phyloP scores from a whole-genome alignment of 2,113 vertebrate genomes.

The Oncorhynchus tshawytscha region DNA sequence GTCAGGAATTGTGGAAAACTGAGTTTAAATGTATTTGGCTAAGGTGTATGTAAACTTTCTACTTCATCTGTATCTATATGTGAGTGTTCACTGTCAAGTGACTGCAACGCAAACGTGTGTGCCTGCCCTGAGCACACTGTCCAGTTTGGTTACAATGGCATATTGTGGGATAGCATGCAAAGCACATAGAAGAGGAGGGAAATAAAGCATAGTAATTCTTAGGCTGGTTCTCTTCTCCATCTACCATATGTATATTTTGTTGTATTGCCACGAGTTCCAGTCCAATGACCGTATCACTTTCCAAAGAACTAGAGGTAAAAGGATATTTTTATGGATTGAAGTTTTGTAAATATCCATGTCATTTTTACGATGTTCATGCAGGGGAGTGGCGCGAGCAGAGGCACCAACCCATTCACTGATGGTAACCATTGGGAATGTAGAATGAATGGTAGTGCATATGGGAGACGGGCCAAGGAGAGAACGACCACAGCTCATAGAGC shows the following conservation, averaged over 20 bases:
- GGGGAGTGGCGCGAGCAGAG: not conserved
- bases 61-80: no score
- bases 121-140: no score
- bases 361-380: conserved; percentile 42
- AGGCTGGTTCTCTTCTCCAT: not conserved
- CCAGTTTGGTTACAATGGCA: no score
- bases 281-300: conserved; percentile 33
- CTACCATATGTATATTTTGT: conserved; percentile 44
- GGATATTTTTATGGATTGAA: conserved; percentile 47
- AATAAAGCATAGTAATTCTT: no score
- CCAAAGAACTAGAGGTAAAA: conserved; percentile 45
- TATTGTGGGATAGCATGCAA: no score
- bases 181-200: no score
- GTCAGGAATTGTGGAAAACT: no score
- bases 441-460: not conserved
- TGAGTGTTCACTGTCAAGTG: no score
- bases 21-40: no score
- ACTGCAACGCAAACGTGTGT: no score
- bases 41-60: no score
- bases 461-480: not conserved
- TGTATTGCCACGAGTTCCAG: conserved; percentile 28
- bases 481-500: not conserved
- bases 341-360: conserved; percentile 42
- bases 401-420: conserved; percentile 5
- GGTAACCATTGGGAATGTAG: conserved; percentile 24